These are phyloP conservation scores for Tragelaphus scriptus DNA, from an alignment of 2,113 vertebrate genomes.

Conservation along the genomic window DNA sequence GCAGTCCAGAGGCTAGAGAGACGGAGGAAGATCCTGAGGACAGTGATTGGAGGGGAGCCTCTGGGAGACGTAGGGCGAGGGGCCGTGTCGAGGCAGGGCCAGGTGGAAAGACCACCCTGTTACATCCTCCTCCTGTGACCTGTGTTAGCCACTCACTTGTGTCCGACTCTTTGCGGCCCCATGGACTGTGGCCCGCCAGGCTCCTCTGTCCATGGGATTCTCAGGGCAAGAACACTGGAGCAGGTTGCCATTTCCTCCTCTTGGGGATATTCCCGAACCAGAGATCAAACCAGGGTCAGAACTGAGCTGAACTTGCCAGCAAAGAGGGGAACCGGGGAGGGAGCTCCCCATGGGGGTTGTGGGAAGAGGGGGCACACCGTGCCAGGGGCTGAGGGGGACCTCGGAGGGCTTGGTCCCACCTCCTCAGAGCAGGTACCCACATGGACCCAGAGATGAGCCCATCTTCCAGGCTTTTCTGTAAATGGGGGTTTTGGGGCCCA, in stretches of 20 bases:
- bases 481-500: background rate
- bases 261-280: background rate
- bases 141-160: fast-evolving
- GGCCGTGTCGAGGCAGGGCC: fast-evolving
- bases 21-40: background rate
- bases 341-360: background rate
- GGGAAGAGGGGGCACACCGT: background rate
- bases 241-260: background rate
- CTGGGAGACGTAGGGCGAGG: fast-evolving
- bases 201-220: background rate
- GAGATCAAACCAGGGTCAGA: background rate
- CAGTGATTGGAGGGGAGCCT: fast-evolving
- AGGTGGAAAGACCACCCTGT: background rate
- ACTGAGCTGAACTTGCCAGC: background rate
- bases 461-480: background rate
- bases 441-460: background rate
- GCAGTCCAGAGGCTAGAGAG: background rate
- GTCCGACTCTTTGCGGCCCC: background rate
- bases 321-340: background rate
- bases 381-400: background rate
- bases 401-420: background rate
- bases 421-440: background rate
- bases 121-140: fast-evolving
- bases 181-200: background rate
- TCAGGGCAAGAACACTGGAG: background rate